These are phyloP conservation scores for Chlorocebus sabaeus DNA, from an alignment of 2,113 vertebrate species.

Conservation along the genomic window DNA sequence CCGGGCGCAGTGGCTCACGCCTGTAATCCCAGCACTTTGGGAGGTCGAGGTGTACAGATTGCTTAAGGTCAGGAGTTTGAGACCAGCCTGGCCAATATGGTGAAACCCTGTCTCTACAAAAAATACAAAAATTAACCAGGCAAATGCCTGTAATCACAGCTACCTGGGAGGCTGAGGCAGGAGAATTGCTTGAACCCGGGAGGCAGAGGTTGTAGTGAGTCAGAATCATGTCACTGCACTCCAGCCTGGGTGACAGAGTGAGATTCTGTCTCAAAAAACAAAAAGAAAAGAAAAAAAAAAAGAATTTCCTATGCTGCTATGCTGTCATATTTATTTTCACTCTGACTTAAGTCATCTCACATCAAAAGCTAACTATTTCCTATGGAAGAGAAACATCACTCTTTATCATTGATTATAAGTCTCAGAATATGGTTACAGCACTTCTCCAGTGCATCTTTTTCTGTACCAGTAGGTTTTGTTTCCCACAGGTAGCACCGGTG, in stretches of 20 bases:
- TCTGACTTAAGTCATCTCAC: neutral
- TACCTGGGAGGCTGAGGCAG: neutral
- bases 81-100: neutral
- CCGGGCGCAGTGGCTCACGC: neutral
- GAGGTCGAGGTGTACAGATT: neutral
- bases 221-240: neutral
- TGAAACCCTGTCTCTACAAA: neutral
- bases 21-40: neutral
- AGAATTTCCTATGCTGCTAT: neutral
- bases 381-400: neutral
- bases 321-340: neutral
- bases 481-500: slow-evolving; percentile 80
- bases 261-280: neutral
- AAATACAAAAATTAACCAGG: neutral
- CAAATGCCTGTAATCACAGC: neutral
- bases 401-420: neutral
- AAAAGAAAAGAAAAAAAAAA: neutral
- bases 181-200: neutral
- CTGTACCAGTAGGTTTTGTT: neutral
- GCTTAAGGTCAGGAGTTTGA: neutral
- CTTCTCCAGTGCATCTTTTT: neutral
- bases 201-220: neutral
- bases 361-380: neutral
- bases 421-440: neutral
- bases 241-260: neutral